phyloP scores from a whole-genome alignment of 2,888 invertebrate genomes.

The Laspeyria flexula region DNA sequence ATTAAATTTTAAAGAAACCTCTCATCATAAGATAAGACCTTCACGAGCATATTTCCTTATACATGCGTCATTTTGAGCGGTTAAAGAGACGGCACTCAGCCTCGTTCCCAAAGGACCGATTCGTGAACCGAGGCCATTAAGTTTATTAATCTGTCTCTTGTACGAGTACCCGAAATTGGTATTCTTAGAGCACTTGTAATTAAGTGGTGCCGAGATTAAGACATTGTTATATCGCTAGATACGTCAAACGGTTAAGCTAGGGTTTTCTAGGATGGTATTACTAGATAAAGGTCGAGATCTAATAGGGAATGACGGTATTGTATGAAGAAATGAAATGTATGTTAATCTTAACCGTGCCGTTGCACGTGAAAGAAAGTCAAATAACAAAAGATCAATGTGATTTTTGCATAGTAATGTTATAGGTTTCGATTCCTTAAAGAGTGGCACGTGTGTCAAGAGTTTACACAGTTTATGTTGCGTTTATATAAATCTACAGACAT shows the following conservation, averaged over 20 bases:
- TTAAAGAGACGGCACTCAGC: constrained; percentile 13
- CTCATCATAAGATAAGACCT: neutral
- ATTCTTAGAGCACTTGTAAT: constrained; percentile 4
- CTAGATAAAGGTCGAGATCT: neutral
- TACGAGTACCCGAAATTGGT: constrained; percentile 7
- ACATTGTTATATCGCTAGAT: neutral
- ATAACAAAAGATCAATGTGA: too few species aligned
- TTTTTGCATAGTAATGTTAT: too few species aligned
- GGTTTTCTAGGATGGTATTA: neutral
- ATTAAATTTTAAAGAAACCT: too few species aligned
- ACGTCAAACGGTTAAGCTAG: neutral
- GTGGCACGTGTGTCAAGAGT: too few species aligned
- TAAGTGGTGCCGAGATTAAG: neutral
- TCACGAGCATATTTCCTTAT: neutral
- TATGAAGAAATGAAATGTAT: too few species aligned
- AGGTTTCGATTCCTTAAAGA: too few species aligned
- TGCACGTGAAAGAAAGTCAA: too few species aligned
- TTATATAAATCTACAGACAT: too few species aligned
- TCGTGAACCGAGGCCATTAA: constrained; percentile 21
- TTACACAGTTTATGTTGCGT: too few species aligned
- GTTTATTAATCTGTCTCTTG: constrained; percentile 22
- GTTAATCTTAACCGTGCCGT: too few species aligned
- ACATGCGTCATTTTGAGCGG: neutral
- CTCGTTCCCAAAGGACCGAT: constrained; percentile 18
- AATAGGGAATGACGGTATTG: too few species aligned